Evolutionary conservation across 1,140 invertebrate species (phyloP), one percentile per base, ranked within the genome.

Genomic region (Periplaneta americana): DNA sequence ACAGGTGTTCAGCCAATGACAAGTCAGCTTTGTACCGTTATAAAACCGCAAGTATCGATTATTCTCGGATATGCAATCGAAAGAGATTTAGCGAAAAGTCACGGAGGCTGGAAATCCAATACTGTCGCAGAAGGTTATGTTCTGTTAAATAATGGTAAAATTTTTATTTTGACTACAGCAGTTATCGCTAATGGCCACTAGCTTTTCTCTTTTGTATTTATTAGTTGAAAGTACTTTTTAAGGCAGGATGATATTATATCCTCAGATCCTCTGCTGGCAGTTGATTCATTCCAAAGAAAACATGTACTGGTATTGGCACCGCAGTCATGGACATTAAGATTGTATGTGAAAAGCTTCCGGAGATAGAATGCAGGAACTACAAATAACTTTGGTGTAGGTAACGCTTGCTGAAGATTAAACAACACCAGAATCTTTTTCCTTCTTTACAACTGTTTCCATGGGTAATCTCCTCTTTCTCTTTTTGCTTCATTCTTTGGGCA

Each of bases 161-260:
- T 79, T 79, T 79, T 79, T 79, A 34, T 79, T 79, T 48, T 79
- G 78, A n/a, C 78, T 34, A 57, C 13, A 79, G 78, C 78, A 79
- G 35, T 79, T 79, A 18, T 79, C 78, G 11, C 17, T 48, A 13
- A 48, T 39, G 15, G 35, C 78, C 22, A 37, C 36, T 39, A 79
- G 35, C 36, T 17, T 79, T 17, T 79, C 34, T 79, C 36, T 34
- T 66, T 79, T 34, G 18, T 48, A 79, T n/a, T n/a, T n/a, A n/a
- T n/a, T n/a, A n/a, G n/a, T n/a, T n/a, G n/a, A n/a, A n/a, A n/a
- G 34, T 75, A 80, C 10, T 33, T 80, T 13, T 80, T 33, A n/a
- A 80, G 34, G 33, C 22, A 80, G 17, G 66, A 78, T n/a, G 39
- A 13, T 15, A 80, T 80, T 80, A n/a, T n/a, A n/a, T 80, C 79